Evolutionary conservation across 1,140 invertebrate genomes (phyloP).

Genomic region (Heliconius eleuchia): DNA sequence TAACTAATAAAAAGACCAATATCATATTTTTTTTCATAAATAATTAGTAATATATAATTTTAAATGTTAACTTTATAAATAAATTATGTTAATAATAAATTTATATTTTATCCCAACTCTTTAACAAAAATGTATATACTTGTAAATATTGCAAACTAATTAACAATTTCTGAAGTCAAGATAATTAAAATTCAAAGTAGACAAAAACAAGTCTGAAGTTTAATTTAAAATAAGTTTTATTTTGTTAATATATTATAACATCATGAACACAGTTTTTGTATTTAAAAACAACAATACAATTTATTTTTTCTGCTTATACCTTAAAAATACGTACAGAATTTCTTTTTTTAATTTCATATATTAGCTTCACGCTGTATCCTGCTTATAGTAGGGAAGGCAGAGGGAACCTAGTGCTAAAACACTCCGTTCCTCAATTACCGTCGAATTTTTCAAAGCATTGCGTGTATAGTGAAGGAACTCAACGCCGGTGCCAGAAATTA

Average conservation of each 20-base stretch:
- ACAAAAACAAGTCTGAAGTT: conserved; percentile 5
- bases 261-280: neutral
- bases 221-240: conserved; percentile 2
- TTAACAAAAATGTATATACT: neutral
- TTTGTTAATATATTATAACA: neutral
- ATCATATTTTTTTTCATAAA: neutral
- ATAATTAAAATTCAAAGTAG: conserved; percentile 15
- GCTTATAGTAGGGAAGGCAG: no score
- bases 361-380: no score
- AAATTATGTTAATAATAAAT: neutral
- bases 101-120: neutral
- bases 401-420: no score
- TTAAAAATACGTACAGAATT: neutral
- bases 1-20: neutral
- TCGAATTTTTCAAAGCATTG: no score
- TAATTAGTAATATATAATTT: neutral
- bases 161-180: conserved; percentile 11
- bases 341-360: no score
- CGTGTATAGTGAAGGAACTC: no score
- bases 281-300: neutral
- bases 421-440: no score
- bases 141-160: conserved; percentile 8
- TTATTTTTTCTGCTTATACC: neutral
- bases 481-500: no score
- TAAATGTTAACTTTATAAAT: neutral